Evolutionary conservation across 2,888 invertebrate species (phyloP).

Genomic region (Apeira syringaria): DNA sequence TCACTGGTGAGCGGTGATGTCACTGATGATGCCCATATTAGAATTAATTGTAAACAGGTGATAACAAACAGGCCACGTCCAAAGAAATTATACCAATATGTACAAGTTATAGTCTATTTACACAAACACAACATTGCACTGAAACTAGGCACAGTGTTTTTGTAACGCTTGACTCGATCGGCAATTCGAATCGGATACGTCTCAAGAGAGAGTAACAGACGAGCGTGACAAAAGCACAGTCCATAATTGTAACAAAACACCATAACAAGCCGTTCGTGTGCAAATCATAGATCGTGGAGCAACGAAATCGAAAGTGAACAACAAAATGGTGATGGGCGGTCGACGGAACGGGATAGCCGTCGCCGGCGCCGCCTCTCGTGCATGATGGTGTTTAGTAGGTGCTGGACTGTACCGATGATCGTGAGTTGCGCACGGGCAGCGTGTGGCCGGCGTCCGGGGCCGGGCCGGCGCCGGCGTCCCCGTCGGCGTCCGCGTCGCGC

Average conservation of each 20-base stretch:
- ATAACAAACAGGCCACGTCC: conserved; percentile 24
- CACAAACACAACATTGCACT: conserved; percentile 45
- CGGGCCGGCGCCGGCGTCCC: conserved; percentile 57
- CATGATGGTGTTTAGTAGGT: conserved; percentile 42
- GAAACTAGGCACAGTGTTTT: conserved; percentile 52
- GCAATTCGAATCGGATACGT: conserved; percentile 36
- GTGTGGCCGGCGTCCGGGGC: conserved; percentile 74
- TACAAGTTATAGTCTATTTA: conserved; percentile 42
- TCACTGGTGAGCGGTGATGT: conserved; percentile 46
- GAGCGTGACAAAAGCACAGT: conserved; percentile 58
- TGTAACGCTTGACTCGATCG: conserved; percentile 40
- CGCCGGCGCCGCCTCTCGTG: conserved; percentile 44
- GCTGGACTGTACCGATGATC: conserved; percentile 76
- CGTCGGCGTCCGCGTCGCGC: conserved; percentile 62
- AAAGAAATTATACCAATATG: conserved; percentile 19
- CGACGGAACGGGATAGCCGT: conserved; percentile 27
- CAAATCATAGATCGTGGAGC: conserved; percentile 74
- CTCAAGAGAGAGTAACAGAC: conserved; percentile 33
- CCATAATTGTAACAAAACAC: conserved; percentile 51
- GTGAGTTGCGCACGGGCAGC: conserved; percentile 80
- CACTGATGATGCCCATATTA: conserved; percentile 44
- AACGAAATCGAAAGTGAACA: conserved; percentile 60
- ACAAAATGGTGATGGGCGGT: conserved; percentile 38
- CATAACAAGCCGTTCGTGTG: conserved; percentile 72
- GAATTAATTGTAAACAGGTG: conserved; percentile 39